These are phyloP conservation scores for cattle (Bos taurus) DNA, from an alignment of 2,113 vertebrate genomes.

Conservation along the genomic window ARS-UCD2.0 NC_037352.1:29856501-29857000, in stretches of 20 bases:
- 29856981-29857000: not conserved
- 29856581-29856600: not conserved
- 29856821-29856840: not conserved
- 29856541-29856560: not conserved
- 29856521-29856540: not conserved
- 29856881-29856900: not conserved
- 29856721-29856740: not conserved
- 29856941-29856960: not conserved
- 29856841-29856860: not conserved
- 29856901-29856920: not conserved
- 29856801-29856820: not conserved
- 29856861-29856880: not conserved
- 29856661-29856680: not conserved
- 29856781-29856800: not conserved
- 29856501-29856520: not conserved
- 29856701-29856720: not conserved
- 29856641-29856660: not conserved
- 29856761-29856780: not conserved
- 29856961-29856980: not conserved
- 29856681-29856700: not conserved
- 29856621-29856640: too few species aligned
- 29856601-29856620: not conserved
- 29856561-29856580: not conserved
- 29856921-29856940: too few species aligned
- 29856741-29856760: fast-evolving